phyloP scores from a whole-genome alignment of 2,113 vertebrate genomes.

The Tapirus terrestris region DNA sequence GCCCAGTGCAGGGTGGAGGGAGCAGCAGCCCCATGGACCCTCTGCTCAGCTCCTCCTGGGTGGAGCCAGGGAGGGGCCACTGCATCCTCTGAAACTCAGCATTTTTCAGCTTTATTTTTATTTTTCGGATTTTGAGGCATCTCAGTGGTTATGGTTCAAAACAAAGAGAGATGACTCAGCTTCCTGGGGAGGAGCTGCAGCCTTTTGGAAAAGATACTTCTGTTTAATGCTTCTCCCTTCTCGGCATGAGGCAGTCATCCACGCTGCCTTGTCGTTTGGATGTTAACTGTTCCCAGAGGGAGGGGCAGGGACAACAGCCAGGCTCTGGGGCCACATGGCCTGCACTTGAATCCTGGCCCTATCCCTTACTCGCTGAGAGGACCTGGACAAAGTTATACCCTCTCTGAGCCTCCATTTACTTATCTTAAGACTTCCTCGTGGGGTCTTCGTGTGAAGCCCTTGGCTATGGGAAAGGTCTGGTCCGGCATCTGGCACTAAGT shows the following conservation, averaged over 20 bases:
- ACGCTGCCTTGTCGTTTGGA: background rate
- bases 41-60: background rate
- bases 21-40: accelerated
- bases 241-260: background rate
- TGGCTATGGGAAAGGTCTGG: background rate
- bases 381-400: background rate
- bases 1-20: accelerated
- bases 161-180: constrained; percentile 78
- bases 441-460: too few relatives aligned
- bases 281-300: background rate
- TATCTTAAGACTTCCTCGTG: background rate
- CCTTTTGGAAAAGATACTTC: constrained; percentile 51
- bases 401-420: background rate
- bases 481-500: background rate
- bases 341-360: background rate
- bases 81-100: background rate
- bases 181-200: constrained; percentile 65
- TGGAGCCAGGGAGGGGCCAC: background rate
- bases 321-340: background rate
- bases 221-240: background rate
- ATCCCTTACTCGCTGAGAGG: background rate
- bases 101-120: constrained; percentile 1
- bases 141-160: constrained; percentile 46
- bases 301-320: background rate
- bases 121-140: constrained; percentile 29